Conservation (phyloP, 2,888 invertebrate species). For the Cybosia mesomella region DNA sequence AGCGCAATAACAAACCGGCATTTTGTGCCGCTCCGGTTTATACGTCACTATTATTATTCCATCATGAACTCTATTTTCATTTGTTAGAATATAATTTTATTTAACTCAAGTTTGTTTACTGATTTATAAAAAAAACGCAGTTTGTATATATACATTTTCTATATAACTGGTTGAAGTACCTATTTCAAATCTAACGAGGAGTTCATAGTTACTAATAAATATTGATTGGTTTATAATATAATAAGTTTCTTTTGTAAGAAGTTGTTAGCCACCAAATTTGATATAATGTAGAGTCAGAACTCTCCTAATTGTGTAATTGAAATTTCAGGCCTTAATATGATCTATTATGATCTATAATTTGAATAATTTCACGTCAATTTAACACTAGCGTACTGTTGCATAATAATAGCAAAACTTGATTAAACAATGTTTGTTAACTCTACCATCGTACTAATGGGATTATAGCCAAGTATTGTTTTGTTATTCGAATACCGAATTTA, state of each 20-base stretch:
- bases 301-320: background rate
- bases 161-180: slow-evolving; percentile 26
- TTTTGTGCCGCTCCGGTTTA: slow-evolving; percentile 75
- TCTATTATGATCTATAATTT: background rate
- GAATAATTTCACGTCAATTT: background rate
- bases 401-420: background rate
- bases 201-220: background rate
- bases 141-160: slow-evolving; percentile 34
- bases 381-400: background rate
- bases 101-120: slow-evolving; percentile 58
- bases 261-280: background rate
- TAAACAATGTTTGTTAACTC: background rate
- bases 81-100: slow-evolving; percentile 54
- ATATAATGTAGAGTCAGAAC: background rate
- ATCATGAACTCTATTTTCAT: slow-evolving; percentile 63
- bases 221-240: background rate
- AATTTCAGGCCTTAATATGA: background rate
- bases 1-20: slow-evolving; percentile 85
- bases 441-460: background rate
- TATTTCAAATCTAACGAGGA: slow-evolving; percentile 18
- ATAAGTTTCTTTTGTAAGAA: background rate
- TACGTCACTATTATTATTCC: slow-evolving; percentile 45
- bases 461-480: background rate
- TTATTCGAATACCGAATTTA: slow-evolving; percentile 5
- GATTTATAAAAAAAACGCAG: slow-evolving; percentile 53